Evolutionary conservation across 1,140 invertebrate species (phyloP).

Genomic region (Linepithema humile): DNA sequence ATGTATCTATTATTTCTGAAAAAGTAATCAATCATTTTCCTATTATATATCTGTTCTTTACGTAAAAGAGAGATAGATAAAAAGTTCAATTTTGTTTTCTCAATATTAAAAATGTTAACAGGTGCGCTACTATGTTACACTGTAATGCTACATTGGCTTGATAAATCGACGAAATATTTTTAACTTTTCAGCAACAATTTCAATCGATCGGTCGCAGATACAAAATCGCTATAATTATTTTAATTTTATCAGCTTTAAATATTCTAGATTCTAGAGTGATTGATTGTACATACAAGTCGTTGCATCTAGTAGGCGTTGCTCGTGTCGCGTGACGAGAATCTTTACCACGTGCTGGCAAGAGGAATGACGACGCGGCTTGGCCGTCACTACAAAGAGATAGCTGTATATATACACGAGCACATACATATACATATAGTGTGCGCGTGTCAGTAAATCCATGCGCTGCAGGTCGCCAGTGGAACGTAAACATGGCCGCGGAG

Average conservation of each 20-base stretch:
- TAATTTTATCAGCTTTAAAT: not conserved
- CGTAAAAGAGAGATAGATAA: not conserved
- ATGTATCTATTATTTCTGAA: not conserved
- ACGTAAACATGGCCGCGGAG: conserved; percentile 84
- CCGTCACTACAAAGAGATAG: not conserved
- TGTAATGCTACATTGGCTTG: not conserved
- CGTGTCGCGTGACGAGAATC: not conserved
- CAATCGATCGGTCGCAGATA: not conserved
- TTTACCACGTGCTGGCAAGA: conserved; percentile 43
- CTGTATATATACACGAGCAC: not conserved
- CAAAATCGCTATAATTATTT: not conserved
- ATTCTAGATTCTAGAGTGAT: not conserved
- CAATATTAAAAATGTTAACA: not conserved
- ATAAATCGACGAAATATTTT: not conserved
- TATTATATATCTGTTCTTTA: not conserved
- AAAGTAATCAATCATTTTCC: not conserved
- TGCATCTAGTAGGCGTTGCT: too few relatives aligned
- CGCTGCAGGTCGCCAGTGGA: conserved; percentile 60
- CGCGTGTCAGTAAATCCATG: conserved; percentile 20
- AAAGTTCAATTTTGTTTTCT: not conserved
- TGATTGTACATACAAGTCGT: too few relatives aligned
- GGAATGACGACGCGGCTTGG: not conserved
- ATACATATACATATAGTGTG: not conserved
- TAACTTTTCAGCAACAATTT: not conserved
- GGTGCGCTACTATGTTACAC: not conserved